Conservation (phyloP, 2,113 vertebrate genomes). For the Pygoscelis antarcticus region DNA sequence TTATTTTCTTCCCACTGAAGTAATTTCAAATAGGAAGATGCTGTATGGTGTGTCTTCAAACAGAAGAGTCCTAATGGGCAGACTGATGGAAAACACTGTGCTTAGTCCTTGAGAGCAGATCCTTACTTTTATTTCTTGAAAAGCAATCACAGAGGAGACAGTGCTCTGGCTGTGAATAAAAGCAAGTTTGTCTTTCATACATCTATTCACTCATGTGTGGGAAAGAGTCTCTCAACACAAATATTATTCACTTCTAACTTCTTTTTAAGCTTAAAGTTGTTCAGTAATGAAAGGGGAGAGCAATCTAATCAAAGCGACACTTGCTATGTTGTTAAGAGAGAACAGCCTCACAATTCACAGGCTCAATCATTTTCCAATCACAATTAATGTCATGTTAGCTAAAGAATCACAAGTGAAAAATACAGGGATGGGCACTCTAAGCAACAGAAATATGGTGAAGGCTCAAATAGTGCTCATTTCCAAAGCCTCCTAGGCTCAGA, state of each 20-base stretch:
- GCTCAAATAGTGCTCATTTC: background rate
- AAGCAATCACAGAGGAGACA: background rate
- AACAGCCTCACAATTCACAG: background rate
- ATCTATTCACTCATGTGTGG: accelerated
- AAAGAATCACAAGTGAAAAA: background rate
- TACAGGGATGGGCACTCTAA: background rate
- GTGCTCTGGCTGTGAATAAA: background rate
- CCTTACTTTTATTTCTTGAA: background rate
- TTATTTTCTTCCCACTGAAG: background rate
- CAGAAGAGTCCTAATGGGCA: background rate
- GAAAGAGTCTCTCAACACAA: background rate
- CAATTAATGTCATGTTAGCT: background rate
- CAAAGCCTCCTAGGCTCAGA: background rate
- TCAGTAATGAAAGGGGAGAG: slow-evolving; percentile 1
- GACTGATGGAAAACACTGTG: background rate
- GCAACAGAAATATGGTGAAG: background rate
- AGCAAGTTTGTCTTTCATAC: background rate
- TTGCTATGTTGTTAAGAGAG: background rate
- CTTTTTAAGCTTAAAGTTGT: background rate
- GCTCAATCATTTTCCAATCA: slow-evolving; percentile 28
- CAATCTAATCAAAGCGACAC: background rate
- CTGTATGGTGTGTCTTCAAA: background rate
- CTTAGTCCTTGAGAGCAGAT: background rate
- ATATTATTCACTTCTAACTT: background rate
- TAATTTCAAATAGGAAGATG: background rate